Base-by-base conservation (phyloP, 2,797 vertebrate species). In the Myotis daubentonii region DNA sequence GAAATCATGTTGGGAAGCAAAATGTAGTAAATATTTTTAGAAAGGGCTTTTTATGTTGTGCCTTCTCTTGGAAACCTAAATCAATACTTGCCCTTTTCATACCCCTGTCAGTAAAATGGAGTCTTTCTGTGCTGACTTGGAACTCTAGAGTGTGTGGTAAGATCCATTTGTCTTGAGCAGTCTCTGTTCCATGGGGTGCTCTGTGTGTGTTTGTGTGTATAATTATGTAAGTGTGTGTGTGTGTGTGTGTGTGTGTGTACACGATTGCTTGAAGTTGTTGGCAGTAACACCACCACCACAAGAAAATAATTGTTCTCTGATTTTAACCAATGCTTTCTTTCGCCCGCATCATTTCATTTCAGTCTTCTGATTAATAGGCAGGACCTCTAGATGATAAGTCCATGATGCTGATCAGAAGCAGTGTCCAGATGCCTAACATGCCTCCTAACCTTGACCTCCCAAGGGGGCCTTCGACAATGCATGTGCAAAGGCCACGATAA, bases 21-120 rank as follows among this genome's bases (percentile, higher is more conserved):
- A 95, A 62, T 36, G 30, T 36, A 79, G 55, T 83, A 95, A 81
- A 92, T 80, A 82, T 79, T 88, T 94, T 94, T 60, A 92, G 55
- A 94, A 93, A 74, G 30, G 8, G 1, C 41, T 66, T 94, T 93
- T 91, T 68, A 47, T 44, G 49, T 89, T 95, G 84, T 72, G 5
- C 49, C 44, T 87, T 38, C 87, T 85, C 51, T 87, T 93, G 33
- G 60, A 89, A 95, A 66, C 51, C 36, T 94, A 65, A 94, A 79
- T 97, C 93, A 92, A 92, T 86, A 33, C 19, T 90, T 96, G 89
- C 95, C 53, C 78, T 95, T 92, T 90, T 65, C 30, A 83, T 28
- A 75, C 11, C 16, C 38, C 17, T 82, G 19, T 79, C 71, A 94
- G 80, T 88, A 86, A 88, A 93, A 79, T 92, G n/a, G n/a, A 80